Base-by-base conservation (phyloP, 2,113 vertebrate genomes). In the Cnemophilus loriae region DNA sequence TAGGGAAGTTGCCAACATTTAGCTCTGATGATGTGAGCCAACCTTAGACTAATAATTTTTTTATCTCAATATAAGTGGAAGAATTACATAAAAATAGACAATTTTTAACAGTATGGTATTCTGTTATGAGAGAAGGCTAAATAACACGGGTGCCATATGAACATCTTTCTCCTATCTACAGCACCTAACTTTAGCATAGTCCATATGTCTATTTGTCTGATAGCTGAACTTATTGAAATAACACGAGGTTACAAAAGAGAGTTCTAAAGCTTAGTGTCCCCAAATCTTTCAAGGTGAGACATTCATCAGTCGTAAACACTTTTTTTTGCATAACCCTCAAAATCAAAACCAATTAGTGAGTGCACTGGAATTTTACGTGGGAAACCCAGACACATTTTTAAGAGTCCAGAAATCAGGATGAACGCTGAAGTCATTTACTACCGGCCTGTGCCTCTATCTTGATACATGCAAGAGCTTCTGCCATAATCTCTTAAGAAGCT, bases 1-100 rank as follows among this genome's bases (percentile, higher is more conserved):
- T 87, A 94, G 87, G 83, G 97, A 82, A 90, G 69, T 97, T 98
- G 98, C 98, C 98, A 98, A 97, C 97, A 98, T 98, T 98, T 97
- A 94, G 96, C 98, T 98, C 97, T 97, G 97, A 97, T 98, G 97
- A 97, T 97, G 97, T 60, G 98, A 98, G 98, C 98, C 98, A 98
- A 98, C 98, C 98, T 97, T 96, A 98, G 97, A 97, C 97, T 98
- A 98, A 98, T 98, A 98, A 98, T 98, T 98, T 98, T 96, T 98
- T 98, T 98, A 98, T 98, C 98, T 98, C 98, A 98, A 97, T 98
- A 97, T 98, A 98, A 97, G 98, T 98, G 97, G 97, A 98, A 98
- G 98, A 97, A 98, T 95, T 97, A 97, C 98, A 97, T 97, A 98
- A 98, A 98, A 98, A 98, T 98, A 98, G 98, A 98, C 96, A 95